Percentiles rank a stretch among this genome's conserved stretches.
These are phyloP conservation scores for Chionomys nivalis DNA, from an alignment of 2,113 vertebrate genomes.

Conservation along the genomic window DNA sequence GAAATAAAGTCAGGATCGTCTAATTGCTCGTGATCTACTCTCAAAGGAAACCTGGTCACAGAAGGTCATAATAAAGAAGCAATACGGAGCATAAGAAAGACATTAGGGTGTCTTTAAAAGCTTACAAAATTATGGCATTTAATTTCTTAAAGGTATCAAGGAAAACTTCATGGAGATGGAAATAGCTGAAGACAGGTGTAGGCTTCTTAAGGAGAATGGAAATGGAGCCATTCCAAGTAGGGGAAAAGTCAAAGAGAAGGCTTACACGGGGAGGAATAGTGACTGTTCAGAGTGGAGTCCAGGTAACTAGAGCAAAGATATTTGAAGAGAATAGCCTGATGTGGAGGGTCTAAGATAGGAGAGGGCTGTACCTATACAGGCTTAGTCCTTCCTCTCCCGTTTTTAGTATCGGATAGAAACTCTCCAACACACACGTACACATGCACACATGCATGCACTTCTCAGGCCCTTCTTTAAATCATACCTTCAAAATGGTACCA, in stretches of 20 bases:
- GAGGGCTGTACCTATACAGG: neutral
- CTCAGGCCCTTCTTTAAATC: neutral
- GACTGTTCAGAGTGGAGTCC: neutral
- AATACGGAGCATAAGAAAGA: neutral
- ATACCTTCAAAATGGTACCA: neutral
- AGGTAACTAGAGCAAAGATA: neutral
- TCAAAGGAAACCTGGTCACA: too few relatives aligned
- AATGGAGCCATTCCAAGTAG: neutral
- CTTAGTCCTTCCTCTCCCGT: neutral
- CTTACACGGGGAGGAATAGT: neutral
- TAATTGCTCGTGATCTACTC: rapidly evolving
- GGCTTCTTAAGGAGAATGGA: neutral
- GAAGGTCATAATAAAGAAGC: neutral
- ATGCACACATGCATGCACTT: neutral
- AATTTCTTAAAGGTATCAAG: neutral
- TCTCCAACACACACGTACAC: neutral
- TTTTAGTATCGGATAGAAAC: neutral
- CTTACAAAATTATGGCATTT: neutral
- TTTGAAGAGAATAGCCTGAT: neutral
- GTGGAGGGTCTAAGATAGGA: neutral
- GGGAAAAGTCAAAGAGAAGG: neutral
- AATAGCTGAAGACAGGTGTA: neutral
- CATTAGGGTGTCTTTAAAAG: neutral
- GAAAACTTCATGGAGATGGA: neutral
- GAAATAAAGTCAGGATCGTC: neutral